Base-by-base conservation (phyloP, 2,888 invertebrate genomes). In the Eupelmus urozonus region DNA sequence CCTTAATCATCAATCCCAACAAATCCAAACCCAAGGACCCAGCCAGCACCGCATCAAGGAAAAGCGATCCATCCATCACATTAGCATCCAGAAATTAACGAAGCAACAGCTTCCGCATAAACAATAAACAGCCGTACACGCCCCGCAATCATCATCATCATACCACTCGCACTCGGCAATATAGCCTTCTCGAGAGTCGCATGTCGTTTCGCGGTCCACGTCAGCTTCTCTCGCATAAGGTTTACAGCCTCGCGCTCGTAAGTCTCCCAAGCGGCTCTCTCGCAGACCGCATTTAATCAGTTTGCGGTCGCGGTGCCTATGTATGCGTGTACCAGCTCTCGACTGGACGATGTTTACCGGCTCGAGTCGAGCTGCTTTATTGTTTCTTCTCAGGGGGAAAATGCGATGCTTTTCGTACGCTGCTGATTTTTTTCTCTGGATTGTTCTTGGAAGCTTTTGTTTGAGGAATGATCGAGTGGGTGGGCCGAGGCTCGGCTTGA, bases 281-380 rank as follows among this genome's bases (percentile, higher is more conserved):
- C 1, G 57, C 75, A 83, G 83, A 87, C 88, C 88, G 85, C 88
- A 88, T 88, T 88, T 88, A 88, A 88, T 88, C 88, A 88, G 88
- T 86, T 87, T 88, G 88, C 82, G 88, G 88, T 88, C 83, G 83
- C 81, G 67, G 42, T 27, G 27, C 29, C 27, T 5, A n/a, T 40
- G 29, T 23, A 25, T 16, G 5, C 40, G 9, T n/a, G 20, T 45
- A 27, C 27, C 45, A 57, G 7, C 65, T 71, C 55, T 45, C 20
- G n/a, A n/a, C n/a, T n/a, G 9, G 9, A 34, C 9, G 3, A 34
- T 34, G 34, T 34, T 34, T 34, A 34, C 34, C 9, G 34, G 34
- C 9, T 34, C 9, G 9, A 34, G 9, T 5, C 34, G 34, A 5
- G 9, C 34, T 34, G 34, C 34, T 34, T 34, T 34, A 34, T 34